phyloP scores from a whole-genome alignment of 2,888 invertebrate species.

The Oscheius sp. region DNA sequence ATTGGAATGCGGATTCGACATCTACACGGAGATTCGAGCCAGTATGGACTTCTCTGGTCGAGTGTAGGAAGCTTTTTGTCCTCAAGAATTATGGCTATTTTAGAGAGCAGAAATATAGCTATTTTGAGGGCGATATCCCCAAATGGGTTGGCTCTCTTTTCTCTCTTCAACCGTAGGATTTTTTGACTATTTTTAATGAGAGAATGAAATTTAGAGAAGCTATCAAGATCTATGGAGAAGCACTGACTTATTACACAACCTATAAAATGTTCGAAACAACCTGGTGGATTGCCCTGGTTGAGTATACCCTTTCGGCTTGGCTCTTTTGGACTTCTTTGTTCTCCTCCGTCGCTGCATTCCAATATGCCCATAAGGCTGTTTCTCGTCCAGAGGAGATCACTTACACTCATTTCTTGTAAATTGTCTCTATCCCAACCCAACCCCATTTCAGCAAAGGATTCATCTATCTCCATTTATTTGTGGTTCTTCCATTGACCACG shows the following conservation, averaged over 20 bases:
- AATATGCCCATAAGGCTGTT: constrained; percentile 42
- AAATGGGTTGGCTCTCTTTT: not conserved
- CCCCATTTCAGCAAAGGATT: constrained; percentile 21
- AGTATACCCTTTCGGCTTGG: constrained; percentile 36
- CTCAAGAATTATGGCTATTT: not conserved
- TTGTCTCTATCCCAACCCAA: not conserved
- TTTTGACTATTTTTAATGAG: not conserved
- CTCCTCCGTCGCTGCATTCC: constrained; percentile 40
- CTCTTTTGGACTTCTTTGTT: constrained; percentile 45
- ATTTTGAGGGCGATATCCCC: not conserved
- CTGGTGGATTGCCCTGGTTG: constrained; percentile 31
- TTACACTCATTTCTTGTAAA: constrained; percentile 40
- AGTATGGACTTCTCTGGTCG: constrained; percentile 38
- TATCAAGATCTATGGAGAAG: constrained; percentile 34
- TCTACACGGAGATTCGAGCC: constrained; percentile 49
- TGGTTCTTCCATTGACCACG: constrained; percentile 36
- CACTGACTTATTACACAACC: constrained; percentile 45
- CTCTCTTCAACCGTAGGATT: constrained; percentile 27
- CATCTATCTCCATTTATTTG: constrained; percentile 30
- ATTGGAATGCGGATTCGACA: constrained; percentile 45
- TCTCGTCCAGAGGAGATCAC: constrained; percentile 41
- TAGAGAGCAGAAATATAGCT: constrained; percentile 8
- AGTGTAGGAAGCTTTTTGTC: not conserved
- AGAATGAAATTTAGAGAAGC: constrained; percentile 34
- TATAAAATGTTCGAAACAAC: constrained; percentile 41